Percentiles rank a stretch among this genome's conserved stretches.
phyloP scores from a whole-genome alignment of 2,797 vertebrate species.

The Euphonia xanthogaster region DNA sequence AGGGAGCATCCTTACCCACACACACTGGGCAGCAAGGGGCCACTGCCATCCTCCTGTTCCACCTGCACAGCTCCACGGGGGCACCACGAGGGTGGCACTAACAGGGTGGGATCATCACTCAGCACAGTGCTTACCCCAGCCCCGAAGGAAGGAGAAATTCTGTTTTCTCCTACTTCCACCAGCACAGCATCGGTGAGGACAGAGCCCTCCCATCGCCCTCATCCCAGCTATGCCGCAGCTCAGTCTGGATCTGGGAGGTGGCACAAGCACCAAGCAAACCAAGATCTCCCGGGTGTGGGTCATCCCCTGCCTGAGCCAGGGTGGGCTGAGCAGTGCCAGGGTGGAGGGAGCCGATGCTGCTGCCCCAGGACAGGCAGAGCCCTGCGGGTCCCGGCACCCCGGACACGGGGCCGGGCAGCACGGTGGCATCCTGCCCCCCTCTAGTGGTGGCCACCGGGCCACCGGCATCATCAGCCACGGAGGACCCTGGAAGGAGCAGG shows the following conservation, averaged over 20 bases:
- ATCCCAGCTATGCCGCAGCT: background rate
- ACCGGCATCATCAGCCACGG: fast-evolving
- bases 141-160: background rate
- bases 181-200: fast-evolving
- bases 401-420: background rate
- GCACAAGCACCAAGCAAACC: background rate
- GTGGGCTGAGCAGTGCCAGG: background rate
- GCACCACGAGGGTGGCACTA: background rate
- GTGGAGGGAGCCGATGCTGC: background rate
- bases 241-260: fast-evolving
- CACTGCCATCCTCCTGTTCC: background rate
- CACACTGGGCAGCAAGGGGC: fast-evolving
- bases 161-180: background rate
- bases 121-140: background rate
- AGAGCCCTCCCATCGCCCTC: background rate
- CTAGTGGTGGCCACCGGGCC: conserved; percentile 4
- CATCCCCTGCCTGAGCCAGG: background rate
- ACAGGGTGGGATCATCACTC: background rate
- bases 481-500: background rate
- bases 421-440: conserved; percentile 21
- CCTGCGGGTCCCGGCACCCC: background rate
- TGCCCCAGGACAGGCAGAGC: background rate
- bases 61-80: fast-evolving
- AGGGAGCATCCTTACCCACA: background rate
- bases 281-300: background rate